Conservation (phyloP, 2,113 vertebrate genomes). For the Otis tarda region DNA sequence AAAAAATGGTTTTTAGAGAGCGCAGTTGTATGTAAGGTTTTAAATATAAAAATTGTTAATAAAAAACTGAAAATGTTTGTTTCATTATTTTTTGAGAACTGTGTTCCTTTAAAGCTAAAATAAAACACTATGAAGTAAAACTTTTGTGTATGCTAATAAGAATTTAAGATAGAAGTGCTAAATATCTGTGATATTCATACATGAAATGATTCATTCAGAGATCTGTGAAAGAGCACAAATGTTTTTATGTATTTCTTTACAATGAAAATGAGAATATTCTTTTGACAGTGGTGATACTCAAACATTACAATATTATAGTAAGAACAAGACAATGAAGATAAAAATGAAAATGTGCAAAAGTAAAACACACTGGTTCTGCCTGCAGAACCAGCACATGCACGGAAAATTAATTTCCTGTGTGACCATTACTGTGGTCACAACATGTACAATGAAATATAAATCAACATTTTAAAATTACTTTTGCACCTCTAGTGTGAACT, state of each 20-base stretch:
- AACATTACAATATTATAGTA: not conserved
- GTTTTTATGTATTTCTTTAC: not conserved
- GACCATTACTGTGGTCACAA: not conserved
- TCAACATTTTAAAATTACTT: not conserved
- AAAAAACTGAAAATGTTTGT: not conserved
- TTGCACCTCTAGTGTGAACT: not conserved
- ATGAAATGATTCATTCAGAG: not conserved
- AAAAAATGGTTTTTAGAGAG: not conserved
- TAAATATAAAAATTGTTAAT: not conserved
- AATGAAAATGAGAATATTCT: not conserved
- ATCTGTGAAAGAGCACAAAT: not conserved
- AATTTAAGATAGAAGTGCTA: not conserved
- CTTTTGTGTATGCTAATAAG: not conserved
- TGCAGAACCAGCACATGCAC: not conserved
- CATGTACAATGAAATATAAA: not conserved
- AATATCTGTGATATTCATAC: not conserved
- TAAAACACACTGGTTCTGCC: not conserved
- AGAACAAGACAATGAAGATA: not conserved
- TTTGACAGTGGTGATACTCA: not conserved
- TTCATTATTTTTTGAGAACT: not conserved
- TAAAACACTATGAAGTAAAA: not conserved
- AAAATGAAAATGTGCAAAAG: not conserved
- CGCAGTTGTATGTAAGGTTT: not conserved
- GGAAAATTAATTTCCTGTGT: not conserved
- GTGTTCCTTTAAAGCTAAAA: not conserved